Base-by-base conservation (phyloP, 1,140 invertebrate genomes). In the Limonius californicus region DNA sequence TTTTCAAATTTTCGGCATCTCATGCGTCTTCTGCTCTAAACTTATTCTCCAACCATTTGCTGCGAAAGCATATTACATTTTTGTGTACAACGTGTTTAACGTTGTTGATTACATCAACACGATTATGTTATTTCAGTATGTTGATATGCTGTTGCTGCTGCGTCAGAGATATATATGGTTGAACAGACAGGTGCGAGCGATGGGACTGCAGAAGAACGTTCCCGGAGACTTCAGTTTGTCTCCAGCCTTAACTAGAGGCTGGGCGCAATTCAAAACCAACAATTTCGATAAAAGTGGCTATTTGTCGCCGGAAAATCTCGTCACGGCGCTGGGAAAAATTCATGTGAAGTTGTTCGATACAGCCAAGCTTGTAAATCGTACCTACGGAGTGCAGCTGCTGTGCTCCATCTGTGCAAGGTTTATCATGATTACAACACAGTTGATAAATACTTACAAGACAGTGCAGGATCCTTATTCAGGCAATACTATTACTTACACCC, bases 391-490 rank as follows among this genome's bases (percentile, higher is more conserved):
- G 18, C 62, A 59, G 15, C 16, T 66, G 3, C 42, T 66, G 16
- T 42, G 55, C 6, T 59, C 57, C 14, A 63, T 66, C 16, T n/a
- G 23, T 18, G 21, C 45, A 19, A 15, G 58, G 12, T 66, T 66
- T 32, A 45, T 66, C 16, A 66, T 66, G 65, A 60, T 66, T 18
- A 63, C 57, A 14, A 64, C 58, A 2, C 61, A 66, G 56, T 39
- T 64, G 12, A 61, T 66, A 19, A 60, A 66, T 35, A 53, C 55
- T 4, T 66, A 63, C 27, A 64, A 63, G 18, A 35, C 50, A 1
- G 39, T 66, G 1, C 39, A 60, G 27, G 45, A 61, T 45, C 61
- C 61, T 27, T 19, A 19, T 16, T 2, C 7, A 18, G 21, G 19
- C 12, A 53, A 47, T 9, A 18, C 16, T 12, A 27, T 59, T 15